Evolutionary conservation across 2,888 invertebrate genomes (phyloP), one percentile per base, ranked within the genome.

Genomic region (Callinectes sapidus): DNA sequence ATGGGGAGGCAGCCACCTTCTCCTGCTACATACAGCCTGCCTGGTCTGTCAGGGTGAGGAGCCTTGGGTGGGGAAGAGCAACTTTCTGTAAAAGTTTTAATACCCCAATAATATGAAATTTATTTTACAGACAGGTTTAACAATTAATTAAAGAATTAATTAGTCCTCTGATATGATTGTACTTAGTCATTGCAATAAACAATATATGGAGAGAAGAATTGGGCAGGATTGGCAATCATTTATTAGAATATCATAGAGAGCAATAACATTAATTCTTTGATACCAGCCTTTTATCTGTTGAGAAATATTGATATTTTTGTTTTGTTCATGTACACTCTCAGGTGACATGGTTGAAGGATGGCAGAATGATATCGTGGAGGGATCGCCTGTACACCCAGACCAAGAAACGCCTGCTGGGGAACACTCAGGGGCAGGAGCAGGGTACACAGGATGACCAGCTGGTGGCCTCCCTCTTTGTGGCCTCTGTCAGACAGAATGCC

Each of bases 21-120:
- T 71, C 77, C 18, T 92, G 92, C 86, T 88, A 48, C 55, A 86
- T 93, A 39, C 88, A 18, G 61, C 92, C 92, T 23, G 35, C 92
- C 2, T 94, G 93, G 92, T 90, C 93, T 35, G 91, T 91, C 71
- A 94, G 92, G 93, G 94, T 94, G 77, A 92, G 39, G 77, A 92
- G 39, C 23, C 55, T 10, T 8, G 55, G 16, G 1, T 18, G 13
- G 8, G 10, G 28, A 10, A 71, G 28, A 2, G 28, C n/a, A 71
- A n/a, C n/a, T 28, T 71, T 71, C 71, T 28, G 71, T 28, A 5
- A 28, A 13, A 48, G 10, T 5, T 48, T 48, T 8, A 8, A 48
- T 48, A 0, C 6, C 48, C 2, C 35, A 0, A 23, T 54, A 35
- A 32, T n/a, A 23, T 89, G 23, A 6, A 0, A 32, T 89, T 18